These are phyloP conservation scores for Falco punctatus DNA, from an alignment of 2,113 vertebrate species.

Conservation along the genomic window DNA sequence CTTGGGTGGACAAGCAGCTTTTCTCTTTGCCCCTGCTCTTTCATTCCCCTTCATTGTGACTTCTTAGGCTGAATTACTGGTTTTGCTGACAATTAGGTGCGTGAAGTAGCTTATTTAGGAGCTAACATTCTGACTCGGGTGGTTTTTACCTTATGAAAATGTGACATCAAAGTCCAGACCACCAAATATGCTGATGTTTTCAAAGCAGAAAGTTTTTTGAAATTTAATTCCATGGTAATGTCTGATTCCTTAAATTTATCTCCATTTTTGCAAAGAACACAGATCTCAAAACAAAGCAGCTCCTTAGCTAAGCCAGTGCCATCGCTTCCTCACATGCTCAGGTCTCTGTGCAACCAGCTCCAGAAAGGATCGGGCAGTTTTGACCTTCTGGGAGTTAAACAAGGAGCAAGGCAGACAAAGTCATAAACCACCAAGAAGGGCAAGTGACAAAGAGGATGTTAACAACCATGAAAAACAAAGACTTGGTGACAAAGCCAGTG, in stretches of 20 bases:
- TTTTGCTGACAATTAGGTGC: neutral
- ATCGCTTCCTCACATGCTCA: rapidly evolving
- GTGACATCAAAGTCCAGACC: neutral
- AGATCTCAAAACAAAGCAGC: neutral
- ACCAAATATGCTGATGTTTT: neutral
- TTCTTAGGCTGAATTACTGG: neutral
- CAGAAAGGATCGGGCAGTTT: neutral
- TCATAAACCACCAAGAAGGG: neutral
- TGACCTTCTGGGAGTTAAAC: neutral
- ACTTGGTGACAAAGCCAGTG: neutral
- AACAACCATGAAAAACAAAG: neutral
- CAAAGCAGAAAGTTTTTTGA: neutral
- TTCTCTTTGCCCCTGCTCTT: neutral
- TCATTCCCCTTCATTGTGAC: neutral
- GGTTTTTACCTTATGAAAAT: neutral
- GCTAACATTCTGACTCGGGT: neutral
- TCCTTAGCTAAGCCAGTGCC: neutral
- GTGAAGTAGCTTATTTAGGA: neutral
- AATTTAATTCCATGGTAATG: neutral
- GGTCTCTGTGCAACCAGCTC: neutral
- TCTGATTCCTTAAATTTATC: neutral
- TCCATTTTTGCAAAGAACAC: neutral
- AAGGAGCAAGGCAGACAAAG: neutral
- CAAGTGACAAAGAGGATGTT: neutral
- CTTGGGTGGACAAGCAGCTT: neutral